Conservation (phyloP, 2,113 vertebrate genomes). For the Xiphias gladius region DNA sequence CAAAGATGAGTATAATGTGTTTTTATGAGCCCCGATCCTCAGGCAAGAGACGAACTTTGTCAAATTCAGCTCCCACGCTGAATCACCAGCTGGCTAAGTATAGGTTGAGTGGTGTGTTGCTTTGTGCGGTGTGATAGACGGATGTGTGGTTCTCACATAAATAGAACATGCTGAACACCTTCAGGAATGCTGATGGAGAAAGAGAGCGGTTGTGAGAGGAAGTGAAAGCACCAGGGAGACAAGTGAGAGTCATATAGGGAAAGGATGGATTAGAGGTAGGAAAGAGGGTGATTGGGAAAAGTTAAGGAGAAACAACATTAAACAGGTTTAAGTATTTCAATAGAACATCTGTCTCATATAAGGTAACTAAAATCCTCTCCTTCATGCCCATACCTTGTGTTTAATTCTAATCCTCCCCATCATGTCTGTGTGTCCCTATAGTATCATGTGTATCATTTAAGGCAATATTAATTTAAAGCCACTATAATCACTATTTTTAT, state of each 20-base stretch:
- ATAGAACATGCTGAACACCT: conserved; percentile 75
- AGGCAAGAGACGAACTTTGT: conserved; percentile 40
- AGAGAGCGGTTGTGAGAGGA: conserved; percentile 45
- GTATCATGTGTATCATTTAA: neutral
- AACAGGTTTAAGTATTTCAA: neutral
- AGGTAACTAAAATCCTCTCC: neutral
- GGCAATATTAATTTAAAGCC: neutral
- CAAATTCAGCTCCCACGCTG: conserved; percentile 39
- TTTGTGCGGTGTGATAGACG: conserved; percentile 60
- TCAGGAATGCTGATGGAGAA: conserved; percentile 71
- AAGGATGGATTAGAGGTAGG: conserved; percentile 9
- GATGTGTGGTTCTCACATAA: conserved; percentile 68
- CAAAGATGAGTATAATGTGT: conserved; percentile 38
- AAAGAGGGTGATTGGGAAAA: neutral
- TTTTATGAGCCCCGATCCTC: conserved; percentile 38
- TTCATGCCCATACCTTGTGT: neutral
- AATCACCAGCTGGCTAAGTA: conserved; percentile 63
- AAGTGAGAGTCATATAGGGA: conserved; percentile 44
- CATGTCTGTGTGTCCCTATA: neutral
- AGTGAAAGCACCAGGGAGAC: conserved; percentile 52
- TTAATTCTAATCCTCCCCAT: neutral
- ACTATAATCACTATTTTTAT: neutral
- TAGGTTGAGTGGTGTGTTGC: conserved; percentile 53
- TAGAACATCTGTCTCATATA: neutral
- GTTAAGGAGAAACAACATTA: neutral